phyloP scores from a whole-genome alignment of 2,113 vertebrate genomes.

The Silurus meridionalis region DNA sequence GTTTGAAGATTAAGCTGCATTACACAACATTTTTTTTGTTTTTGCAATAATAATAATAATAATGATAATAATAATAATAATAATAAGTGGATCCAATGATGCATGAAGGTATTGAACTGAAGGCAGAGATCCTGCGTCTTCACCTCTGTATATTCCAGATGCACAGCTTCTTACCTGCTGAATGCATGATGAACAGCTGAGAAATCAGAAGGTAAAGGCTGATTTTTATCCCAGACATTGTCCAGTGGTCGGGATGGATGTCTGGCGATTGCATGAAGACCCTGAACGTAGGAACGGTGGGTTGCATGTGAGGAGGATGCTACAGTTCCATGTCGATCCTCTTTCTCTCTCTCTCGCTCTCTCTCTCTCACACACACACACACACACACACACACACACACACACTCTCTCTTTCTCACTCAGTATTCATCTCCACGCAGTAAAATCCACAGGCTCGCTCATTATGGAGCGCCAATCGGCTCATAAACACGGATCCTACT shows the following conservation, averaged over 20 bases:
- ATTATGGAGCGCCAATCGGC: neutral
- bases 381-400: no score
- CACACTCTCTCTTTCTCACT: neutral
- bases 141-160: neutral
- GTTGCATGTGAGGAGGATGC: conserved; percentile 53
- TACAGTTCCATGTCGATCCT: conserved; percentile 56
- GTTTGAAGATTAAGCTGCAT: no score
- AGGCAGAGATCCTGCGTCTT: neutral
- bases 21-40: neutral
- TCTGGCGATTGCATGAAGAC: conserved; percentile 28
- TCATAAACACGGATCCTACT: neutral
- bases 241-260: neutral
- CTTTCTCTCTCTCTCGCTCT: no score
- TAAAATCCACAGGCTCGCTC: neutral
- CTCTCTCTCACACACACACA: no score
- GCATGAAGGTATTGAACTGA: neutral
- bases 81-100: no score
- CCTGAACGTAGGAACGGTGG: conserved; percentile 20
- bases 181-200: conserved; percentile 64
- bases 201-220: conserved; percentile 50
- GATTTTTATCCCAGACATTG: conserved; percentile 57
- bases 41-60: neutral
- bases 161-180: conserved; percentile 64
- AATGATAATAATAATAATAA: no score
- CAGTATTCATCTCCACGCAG: conserved; percentile 7